Percentiles rank a stretch among this genome's conserved stretches.
Evolutionary conservation across 1,140 invertebrate species (phyloP).

Genomic region (Pseudoatta argentina): DNA sequence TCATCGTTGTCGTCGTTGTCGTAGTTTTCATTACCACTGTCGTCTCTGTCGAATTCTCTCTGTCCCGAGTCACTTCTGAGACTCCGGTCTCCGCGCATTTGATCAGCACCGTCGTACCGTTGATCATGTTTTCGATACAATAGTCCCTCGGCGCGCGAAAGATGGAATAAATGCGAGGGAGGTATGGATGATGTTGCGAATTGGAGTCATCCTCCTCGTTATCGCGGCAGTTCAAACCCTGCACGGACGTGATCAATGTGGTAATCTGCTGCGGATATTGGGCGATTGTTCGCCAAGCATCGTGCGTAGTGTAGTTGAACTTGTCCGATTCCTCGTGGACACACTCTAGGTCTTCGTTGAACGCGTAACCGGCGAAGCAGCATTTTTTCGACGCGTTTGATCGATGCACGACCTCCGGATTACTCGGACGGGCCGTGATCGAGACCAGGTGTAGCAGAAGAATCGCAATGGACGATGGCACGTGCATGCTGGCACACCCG

Average conservation of each 20-base stretch:
- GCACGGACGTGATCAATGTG: conserved; percentile 12
- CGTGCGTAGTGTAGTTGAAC: conserved; percentile 18
- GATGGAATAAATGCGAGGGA: background rate
- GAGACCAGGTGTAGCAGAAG: background rate
- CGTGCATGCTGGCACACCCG: conserved; percentile 23
- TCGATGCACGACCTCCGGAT: background rate
- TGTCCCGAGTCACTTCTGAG: background rate
- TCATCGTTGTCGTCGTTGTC: background rate
- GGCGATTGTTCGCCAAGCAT: conserved; percentile 17
- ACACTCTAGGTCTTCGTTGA: conserved; percentile 70
- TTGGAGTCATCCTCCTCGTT: background rate
- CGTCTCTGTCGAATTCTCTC: background rate
- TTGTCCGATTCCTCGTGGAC: background rate
- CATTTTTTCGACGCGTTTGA: conserved; percentile 70
- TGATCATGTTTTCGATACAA: conserved; percentile 72
- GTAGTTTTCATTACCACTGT: conserved; percentile 25
- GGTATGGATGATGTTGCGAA: no score
- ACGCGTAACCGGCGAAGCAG: conserved; percentile 69
- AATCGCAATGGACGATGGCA: background rate
- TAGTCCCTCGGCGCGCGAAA: conserved; percentile 3
- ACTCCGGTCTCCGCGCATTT: conserved; percentile 61
- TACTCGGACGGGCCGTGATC: background rate
- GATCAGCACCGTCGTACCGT: conserved; percentile 73
- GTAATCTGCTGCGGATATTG: background rate
- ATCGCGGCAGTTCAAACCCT: background rate